A percentile compares a stretch with the other conserved stretches of the same genome.
These are phyloP conservation scores for Suillia variegata DNA, from an alignment of 2,888 invertebrate genomes.

Conservation along the genomic window DNA sequence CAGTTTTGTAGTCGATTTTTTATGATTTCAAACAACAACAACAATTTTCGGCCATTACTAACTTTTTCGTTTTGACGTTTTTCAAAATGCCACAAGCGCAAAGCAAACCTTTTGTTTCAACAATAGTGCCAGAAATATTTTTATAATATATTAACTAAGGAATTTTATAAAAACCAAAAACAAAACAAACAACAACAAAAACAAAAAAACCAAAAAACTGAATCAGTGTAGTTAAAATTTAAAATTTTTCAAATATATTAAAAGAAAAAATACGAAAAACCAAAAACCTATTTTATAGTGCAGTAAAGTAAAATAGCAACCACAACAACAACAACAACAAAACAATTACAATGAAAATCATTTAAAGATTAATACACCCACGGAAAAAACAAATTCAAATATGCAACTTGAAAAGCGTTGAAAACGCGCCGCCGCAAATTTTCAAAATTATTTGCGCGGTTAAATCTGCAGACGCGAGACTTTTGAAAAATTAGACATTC, in stretches of 20 bases:
- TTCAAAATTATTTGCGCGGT: too few species aligned
- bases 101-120: constrained; percentile 49
- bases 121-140: constrained; percentile 63
- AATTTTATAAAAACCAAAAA: too few species aligned
- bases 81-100: constrained; percentile 13
- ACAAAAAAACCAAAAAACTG: constrained; percentile 21
- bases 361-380: too few species aligned
- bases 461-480: too few species aligned
- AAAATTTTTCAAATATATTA: not conserved
- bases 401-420: too few species aligned
- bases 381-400: too few species aligned
- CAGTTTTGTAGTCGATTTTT: too few species aligned
- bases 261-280: constrained; percentile 9
- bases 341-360: too few species aligned
- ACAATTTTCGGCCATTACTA: constrained; percentile 23
- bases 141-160: constrained; percentile 36
- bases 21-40: constrained; percentile 33
- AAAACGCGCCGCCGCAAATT: too few species aligned
- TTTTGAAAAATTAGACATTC: not conserved
- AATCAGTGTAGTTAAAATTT: constrained; percentile 29
- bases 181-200: too few species aligned
- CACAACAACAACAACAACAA: too few species aligned
- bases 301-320: constrained; percentile 2
- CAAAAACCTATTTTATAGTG: constrained; percentile 13
- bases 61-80: constrained; percentile 10